These are phyloP conservation scores for Leptopilina myrica DNA, from an alignment of 2,888 invertebrate species.

Conservation along the genomic window DNA sequence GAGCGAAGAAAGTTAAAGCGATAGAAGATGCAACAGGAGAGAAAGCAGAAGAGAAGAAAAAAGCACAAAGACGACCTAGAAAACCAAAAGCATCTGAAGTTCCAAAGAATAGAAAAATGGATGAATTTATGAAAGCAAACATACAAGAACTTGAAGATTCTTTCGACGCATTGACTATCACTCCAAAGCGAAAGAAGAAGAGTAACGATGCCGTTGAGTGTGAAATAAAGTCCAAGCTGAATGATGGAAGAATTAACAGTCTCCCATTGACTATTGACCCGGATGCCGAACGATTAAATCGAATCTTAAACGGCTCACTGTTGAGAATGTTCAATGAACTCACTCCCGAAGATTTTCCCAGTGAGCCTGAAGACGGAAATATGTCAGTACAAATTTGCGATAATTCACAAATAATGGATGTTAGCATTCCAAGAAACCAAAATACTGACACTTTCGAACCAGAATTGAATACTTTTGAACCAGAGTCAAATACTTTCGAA, in stretches of 20 bases:
- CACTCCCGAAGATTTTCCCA: constrained; percentile 71
- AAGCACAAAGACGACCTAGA: constrained; percentile 47
- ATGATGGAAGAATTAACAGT: constrained; percentile 62
- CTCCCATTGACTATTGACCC: constrained; percentile 65
- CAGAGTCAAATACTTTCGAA: neutral
- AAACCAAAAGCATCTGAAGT: constrained; percentile 43
- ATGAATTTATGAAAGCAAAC: constrained; percentile 66
- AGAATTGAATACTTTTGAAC: too few relatives aligned
- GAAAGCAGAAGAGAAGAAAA: constrained; percentile 47
- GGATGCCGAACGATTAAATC: constrained; percentile 58
- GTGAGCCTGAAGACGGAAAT: constrained; percentile 76
- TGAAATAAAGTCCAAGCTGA: constrained; percentile 9
- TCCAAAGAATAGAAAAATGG: constrained; percentile 56
- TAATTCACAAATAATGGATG: constrained; percentile 51
- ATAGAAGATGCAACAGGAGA: constrained; percentile 48
- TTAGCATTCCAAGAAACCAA: constrained; percentile 9
- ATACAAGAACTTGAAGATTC: constrained; percentile 65
- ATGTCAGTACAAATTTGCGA: constrained; percentile 78
- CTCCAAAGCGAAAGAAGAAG: constrained; percentile 71
- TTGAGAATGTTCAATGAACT: constrained; percentile 70
- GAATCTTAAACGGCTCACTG: constrained; percentile 73
- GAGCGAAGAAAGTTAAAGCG: constrained; percentile 56
- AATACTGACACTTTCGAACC: neutral
- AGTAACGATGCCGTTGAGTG: constrained; percentile 58
- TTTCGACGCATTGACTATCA: constrained; percentile 65